A percentile compares a stretch with the other conserved stretches of the same genome.
phyloP scores from a whole-genome alignment of 2,888 invertebrate species.

The Odiellus spinosus region DNA sequence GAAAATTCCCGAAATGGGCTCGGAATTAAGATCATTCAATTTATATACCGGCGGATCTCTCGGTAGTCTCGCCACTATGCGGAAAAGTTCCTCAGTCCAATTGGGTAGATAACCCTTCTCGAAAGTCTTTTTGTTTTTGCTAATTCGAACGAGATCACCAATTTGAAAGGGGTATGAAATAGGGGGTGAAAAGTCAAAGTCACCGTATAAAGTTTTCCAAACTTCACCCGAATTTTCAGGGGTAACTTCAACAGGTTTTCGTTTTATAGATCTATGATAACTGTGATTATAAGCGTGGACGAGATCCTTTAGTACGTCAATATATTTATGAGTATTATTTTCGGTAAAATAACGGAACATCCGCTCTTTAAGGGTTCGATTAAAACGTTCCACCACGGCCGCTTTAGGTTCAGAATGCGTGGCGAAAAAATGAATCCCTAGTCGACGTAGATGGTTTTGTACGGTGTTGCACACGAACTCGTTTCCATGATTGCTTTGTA shows the following conservation, averaged over 20 bases:
- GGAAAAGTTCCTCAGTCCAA: constrained; percentile 5
- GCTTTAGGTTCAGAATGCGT: constrained; percentile 24
- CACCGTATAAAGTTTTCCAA: neutral
- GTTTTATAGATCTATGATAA: constrained; percentile 4
- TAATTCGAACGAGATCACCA: constrained; percentile 3
- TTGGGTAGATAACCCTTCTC: constrained; percentile 7
- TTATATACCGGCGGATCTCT: neutral
- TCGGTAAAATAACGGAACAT: constrained; percentile 19
- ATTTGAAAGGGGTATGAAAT: neutral
- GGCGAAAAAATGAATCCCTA: constrained; percentile 19
- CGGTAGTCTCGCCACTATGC: neutral
- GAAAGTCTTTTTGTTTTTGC: neutral
- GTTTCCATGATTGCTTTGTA: constrained; percentile 19
- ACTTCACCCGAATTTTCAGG: neutral
- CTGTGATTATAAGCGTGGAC: constrained; percentile 6
- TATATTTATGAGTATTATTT: constrained; percentile 21
- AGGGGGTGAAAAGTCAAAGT: neutral
- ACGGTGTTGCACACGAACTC: constrained; percentile 19
- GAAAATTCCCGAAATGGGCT: neutral
- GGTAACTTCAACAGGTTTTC: constrained; percentile 1
- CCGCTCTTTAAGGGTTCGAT: constrained; percentile 23
- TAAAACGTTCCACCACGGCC: constrained; percentile 24
- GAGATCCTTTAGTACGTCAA: neutral
- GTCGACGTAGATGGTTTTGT: constrained; percentile 11
- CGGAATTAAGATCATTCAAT: neutral